Conservation (phyloP, 37 sponge, comb jelly and placozoan genomes). For the Agelas oroides region DNA sequence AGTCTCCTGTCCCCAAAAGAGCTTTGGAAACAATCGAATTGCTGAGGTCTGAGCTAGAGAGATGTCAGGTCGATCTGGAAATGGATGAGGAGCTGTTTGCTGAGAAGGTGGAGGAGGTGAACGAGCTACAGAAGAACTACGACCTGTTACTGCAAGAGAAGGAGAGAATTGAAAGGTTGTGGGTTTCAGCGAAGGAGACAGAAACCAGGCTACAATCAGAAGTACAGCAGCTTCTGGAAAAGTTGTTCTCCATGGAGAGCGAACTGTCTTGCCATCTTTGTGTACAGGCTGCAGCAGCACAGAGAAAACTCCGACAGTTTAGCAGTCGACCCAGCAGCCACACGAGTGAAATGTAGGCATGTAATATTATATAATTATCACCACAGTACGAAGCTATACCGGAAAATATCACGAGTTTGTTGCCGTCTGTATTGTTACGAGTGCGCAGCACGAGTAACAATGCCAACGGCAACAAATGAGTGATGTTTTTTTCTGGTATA, state of each 20-base stretch:
- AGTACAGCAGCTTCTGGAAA: not conserved
- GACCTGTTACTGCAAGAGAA: slow-evolving; percentile 1
- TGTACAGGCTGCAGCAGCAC: slow-evolving; percentile 44
- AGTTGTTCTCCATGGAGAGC: not conserved
- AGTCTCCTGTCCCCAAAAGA: not conserved
- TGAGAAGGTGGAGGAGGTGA: slow-evolving; percentile 53
- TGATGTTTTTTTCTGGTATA: too few relatives aligned
- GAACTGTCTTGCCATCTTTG: not conserved
- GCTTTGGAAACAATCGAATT: slow-evolving; percentile 24
- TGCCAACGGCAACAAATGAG: too few relatives aligned
- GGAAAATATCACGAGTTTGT: too few relatives aligned
- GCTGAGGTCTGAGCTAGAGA: slow-evolving; percentile 17
- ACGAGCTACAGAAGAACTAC: slow-evolving; percentile 1
- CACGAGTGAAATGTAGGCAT: too few relatives aligned
- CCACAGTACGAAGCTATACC: too few relatives aligned
- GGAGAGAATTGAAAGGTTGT: slow-evolving; percentile 14
- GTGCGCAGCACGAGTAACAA: too few relatives aligned
- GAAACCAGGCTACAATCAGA: slow-evolving; percentile 2
- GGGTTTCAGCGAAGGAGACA: slow-evolving; percentile 9
- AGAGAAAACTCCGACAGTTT: slow-evolving; percentile 35
- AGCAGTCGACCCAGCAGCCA: not conserved
- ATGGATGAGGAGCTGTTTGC: slow-evolving; percentile 65
- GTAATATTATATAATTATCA: too few relatives aligned
- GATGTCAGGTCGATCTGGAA: slow-evolving; percentile 32
- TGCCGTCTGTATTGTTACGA: too few relatives aligned